These are phyloP conservation scores for Muscicapa striata DNA, from an alignment of 2,797 vertebrate species.

Conservation along the genomic window DNA sequence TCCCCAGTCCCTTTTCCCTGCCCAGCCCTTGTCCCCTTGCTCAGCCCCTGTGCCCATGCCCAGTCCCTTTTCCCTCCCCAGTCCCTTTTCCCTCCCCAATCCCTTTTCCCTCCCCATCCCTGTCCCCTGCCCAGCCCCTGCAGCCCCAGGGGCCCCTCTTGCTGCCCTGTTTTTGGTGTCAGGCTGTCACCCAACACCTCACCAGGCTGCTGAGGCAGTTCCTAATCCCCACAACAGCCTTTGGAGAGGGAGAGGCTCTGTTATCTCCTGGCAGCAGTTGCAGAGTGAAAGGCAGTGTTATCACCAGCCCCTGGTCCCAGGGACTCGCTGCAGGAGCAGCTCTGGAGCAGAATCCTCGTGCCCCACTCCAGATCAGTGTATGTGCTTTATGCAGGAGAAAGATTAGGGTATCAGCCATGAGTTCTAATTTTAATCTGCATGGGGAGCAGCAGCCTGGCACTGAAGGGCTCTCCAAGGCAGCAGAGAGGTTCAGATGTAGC, in stretches of 20 bases:
- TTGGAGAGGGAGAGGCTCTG: neutral
- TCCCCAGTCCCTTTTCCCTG: too few relatives aligned
- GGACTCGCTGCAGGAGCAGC: neutral
- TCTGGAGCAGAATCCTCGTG: neutral
- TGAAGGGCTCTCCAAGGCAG: neutral
- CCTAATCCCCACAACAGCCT: neutral
- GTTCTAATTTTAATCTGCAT: neutral
- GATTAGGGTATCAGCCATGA: neutral
- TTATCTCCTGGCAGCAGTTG: neutral
- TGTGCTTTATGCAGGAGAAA: neutral
- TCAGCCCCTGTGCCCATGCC: too few relatives aligned
- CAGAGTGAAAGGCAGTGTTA: neutral
- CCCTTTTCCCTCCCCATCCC: neutral
- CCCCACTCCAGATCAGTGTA: neutral
- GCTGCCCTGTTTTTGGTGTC: neutral
- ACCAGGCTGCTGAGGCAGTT: neutral
- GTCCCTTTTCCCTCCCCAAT: rapidly evolving
- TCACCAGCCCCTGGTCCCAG: neutral
- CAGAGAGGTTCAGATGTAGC: neutral
- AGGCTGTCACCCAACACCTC: neutral
- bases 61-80: too few relatives aligned
- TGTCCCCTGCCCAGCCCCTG: too few relatives aligned
- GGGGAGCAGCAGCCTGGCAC: neutral
- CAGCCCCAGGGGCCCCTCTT: neutral
- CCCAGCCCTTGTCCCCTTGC: too few relatives aligned